Conservation (phyloP, 2,113 vertebrate genomes). For the Phylloscopus trochiloides region DNA sequence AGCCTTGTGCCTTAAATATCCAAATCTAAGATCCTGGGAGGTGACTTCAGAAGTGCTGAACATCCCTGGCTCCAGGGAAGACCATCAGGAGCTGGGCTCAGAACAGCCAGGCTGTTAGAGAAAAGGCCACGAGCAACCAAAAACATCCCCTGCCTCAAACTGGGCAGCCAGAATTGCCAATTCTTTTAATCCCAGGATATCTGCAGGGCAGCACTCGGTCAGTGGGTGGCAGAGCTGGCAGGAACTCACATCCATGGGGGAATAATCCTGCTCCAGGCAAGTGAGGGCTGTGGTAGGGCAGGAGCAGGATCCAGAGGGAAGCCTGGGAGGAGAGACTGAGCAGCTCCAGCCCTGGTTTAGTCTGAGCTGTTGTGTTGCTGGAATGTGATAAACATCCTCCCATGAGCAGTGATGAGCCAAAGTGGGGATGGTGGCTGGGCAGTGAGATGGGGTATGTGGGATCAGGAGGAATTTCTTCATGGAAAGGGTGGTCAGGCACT, state of each 20-base stretch:
- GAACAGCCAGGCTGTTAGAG: background rate
- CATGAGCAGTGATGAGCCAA: background rate
- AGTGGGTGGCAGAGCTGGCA: background rate
- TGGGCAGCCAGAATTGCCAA: background rate
- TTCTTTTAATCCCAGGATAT: background rate
- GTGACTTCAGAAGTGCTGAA: background rate
- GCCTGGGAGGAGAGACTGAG: background rate
- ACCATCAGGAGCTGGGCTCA: background rate
- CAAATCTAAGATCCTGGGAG: background rate
- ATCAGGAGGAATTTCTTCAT: background rate
- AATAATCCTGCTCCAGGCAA: background rate
- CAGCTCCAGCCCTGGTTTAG: background rate
- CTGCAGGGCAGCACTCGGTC: rapidly evolving
- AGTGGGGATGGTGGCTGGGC: background rate
- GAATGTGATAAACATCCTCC: rapidly evolving
- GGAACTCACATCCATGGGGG: background rate
- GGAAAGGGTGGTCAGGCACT: background rate
- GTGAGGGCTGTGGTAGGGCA: background rate
- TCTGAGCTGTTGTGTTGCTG: background rate
- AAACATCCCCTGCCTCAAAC: background rate
- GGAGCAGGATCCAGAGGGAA: background rate
- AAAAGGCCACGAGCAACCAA: background rate
- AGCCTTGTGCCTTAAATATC: background rate
- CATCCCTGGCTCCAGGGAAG: background rate
- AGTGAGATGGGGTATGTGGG: rapidly evolving